Percentiles rank a stretch among this genome's conserved stretches.
Evolutionary conservation across 2,113 vertebrate genomes (phyloP).

Genomic region (Macheiramphus alcinus): DNA sequence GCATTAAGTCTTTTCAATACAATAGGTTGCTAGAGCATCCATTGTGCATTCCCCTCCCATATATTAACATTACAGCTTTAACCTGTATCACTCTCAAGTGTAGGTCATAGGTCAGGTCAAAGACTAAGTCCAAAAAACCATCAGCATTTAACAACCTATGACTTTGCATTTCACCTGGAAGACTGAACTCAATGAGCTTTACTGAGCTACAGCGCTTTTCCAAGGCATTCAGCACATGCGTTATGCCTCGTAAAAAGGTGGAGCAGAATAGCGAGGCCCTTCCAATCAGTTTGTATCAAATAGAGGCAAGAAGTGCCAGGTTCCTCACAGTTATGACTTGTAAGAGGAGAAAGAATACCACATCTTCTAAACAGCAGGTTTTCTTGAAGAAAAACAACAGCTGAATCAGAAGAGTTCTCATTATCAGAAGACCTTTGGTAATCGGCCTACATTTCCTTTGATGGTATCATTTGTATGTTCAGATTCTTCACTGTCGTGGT

Average conservation of each 20-base stretch:
- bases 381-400: not conserved
- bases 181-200: not conserved
- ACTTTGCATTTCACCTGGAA: not conserved
- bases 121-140: not conserved
- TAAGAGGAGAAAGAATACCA: not conserved
- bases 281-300: not conserved
- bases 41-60: not conserved
- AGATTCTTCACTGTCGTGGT: too few relatives aligned
- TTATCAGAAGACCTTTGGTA: not conserved
- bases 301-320: not conserved
- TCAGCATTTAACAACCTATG: not conserved
- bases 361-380: not conserved
- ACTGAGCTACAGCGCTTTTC: not conserved
- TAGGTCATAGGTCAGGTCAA: not conserved
- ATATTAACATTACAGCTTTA: not conserved
- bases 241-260: not conserved
- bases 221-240: not conserved
- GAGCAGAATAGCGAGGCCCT: not conserved
- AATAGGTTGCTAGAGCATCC: not conserved
- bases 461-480: not conserved
- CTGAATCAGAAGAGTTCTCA: not conserved
- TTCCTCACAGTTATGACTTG: not conserved
- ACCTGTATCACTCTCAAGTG: not conserved
- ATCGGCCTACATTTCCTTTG: not conserved
- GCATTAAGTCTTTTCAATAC: not conserved